Base-by-base conservation (phyloP, 2,797 vertebrate species). In the Falco cherrug region DNA sequence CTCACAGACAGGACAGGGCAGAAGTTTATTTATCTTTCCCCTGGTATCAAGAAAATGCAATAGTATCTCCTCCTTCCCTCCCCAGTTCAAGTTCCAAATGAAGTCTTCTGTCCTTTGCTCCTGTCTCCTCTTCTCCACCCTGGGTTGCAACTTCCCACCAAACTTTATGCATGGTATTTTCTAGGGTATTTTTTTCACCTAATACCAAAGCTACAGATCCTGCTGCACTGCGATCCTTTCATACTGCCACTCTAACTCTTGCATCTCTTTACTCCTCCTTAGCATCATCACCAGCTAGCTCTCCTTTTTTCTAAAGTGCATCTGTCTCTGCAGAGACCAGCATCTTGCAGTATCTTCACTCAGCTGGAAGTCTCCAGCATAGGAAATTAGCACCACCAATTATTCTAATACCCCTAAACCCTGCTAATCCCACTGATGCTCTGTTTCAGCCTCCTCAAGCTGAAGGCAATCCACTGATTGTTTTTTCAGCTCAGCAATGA, bases 381-480 rank as follows among this genome's bases (percentile, higher is more conserved):
- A 57, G 70, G 57, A 90, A 95, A 95, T 95, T 90, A 93, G 24
- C 64, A 77, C 51, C 60, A 84, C 35, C 64, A 95, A 92, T 92
- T 94, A 93, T 84, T 54, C 67, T 93, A 80, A 94, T 35, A 19
- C 53, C 67, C 77, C 71, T 85, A 90, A 95, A 3, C n/a, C 70
- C 48, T 86, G 74, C 74, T 95, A 88, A 96, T 95, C 75, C 90
- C 60, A 29, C 31, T 70, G 83, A 64, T 64, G 60, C 56, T 91
- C 67, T 68, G 7, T 57, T 91, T 84, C 86, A 84, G 70, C 18
- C 77, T 89, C 54, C 78, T 92, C 84, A 53, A 41, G 31, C 47
- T 76, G 67, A 89, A 79, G 80, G 59, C 59, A 95, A 79, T 84
- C 35, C 76, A 47, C 63, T 50, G 77, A 47, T 78, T 84, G 48